These are phyloP conservation scores for Sclerodermus sp. DNA, from an alignment of 2,888 invertebrate species.

Conservation along the genomic window DNA sequence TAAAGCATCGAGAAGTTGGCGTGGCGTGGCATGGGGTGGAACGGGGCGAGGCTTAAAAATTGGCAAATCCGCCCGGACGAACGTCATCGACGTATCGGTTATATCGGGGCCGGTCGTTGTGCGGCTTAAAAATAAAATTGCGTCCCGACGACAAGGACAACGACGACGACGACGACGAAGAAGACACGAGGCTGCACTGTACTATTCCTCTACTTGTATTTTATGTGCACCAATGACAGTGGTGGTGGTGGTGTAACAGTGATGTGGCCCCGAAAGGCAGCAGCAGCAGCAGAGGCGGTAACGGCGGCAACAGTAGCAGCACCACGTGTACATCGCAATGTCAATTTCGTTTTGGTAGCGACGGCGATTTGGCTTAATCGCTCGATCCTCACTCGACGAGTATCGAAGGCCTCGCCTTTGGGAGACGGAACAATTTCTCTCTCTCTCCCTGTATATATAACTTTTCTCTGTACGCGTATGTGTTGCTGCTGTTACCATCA, in stretches of 20 bases:
- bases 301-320: no score
- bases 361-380: constrained; percentile 36
- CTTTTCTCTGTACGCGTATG: constrained; percentile 4
- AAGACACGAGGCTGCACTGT: no score
- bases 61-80: constrained; percentile 55
- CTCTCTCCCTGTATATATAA: no score
- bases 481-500: no score
- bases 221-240: no score
- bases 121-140: constrained; percentile 50
- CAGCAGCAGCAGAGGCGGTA: no score
- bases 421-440: constrained; percentile 9
- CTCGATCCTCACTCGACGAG: constrained; percentile 33
- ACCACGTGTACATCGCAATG: no score
- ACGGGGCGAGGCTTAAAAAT: constrained; percentile 56
- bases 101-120: constrained; percentile 37
- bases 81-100: constrained; percentile 52
- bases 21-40: no score
- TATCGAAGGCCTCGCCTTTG: constrained; percentile 28
- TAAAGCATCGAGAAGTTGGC: constrained; percentile 28
- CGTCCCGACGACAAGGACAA: constrained; percentile 19
- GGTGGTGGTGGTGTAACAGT: no score
- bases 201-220: no score
- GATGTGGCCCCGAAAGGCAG: no score
- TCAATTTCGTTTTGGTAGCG: constrained; percentile 41
- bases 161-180: no score